Evolutionary conservation across 2,888 invertebrate genomes (phyloP).

Genomic region (Atrina japonica): DNA sequence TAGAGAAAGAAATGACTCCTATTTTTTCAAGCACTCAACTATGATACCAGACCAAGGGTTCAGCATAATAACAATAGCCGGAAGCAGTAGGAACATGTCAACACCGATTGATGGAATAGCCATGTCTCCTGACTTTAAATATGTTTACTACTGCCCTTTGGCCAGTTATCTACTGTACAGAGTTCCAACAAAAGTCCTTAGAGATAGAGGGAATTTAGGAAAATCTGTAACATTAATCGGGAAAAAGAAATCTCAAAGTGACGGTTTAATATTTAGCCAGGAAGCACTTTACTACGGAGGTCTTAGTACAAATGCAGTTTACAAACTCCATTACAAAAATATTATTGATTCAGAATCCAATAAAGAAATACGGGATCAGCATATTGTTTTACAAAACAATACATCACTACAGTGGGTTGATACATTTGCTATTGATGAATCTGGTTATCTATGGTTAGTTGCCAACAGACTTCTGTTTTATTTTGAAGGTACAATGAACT

Average conservation of each 20-base stretch:
- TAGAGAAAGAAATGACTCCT: conserved; percentile 49
- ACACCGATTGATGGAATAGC: conserved; percentile 69
- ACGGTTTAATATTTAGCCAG: conserved; percentile 63
- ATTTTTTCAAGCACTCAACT: conserved; percentile 57
- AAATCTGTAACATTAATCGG: conserved; percentile 56
- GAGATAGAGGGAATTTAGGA: conserved; percentile 42
- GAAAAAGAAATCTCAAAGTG: conserved; percentile 56
- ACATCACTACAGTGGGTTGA: conserved; percentile 67
- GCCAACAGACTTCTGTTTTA: conserved; percentile 62
- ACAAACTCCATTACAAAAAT: conserved; percentile 31
- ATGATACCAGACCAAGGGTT: conserved; percentile 54
- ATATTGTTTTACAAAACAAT: conserved; percentile 38
- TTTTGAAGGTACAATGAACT: conserved; percentile 30
- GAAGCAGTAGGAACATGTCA: conserved; percentile 41
- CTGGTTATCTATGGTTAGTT: conserved; percentile 68
- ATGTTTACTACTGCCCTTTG: conserved; percentile 66
- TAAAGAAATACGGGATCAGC: conserved; percentile 5
- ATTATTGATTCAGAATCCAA: background rate
- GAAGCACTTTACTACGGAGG: conserved; percentile 63
- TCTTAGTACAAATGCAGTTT: conserved; percentile 58
- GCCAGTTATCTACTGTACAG: conserved; percentile 60
- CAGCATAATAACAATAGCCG: conserved; percentile 45
- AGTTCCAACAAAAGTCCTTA: conserved; percentile 58
- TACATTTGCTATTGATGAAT: conserved; percentile 61
- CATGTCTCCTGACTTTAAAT: conserved; percentile 65